Conservation (phyloP, 2,888 invertebrate genomes). For the Anorthoa munda region DNA sequence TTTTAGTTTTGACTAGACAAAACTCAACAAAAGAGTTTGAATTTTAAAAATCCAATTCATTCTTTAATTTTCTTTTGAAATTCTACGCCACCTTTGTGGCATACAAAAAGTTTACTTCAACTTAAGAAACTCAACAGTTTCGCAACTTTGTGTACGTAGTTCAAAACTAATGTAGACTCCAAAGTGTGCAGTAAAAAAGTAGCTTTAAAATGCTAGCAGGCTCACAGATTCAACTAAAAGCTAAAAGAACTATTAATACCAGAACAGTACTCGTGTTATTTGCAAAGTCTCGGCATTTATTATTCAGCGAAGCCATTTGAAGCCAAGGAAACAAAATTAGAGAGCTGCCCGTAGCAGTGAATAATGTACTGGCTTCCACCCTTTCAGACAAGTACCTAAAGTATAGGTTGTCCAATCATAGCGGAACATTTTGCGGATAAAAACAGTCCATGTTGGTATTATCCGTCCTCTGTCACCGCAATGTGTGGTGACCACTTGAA, state of each 20-base stretch:
- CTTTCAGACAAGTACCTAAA: constrained; percentile 17
- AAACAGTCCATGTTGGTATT: constrained; percentile 43
- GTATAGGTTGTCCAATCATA: constrained; percentile 45
- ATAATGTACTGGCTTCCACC: constrained; percentile 61
- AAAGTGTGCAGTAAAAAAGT: constrained; percentile 12
- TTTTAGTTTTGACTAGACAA: neutral
- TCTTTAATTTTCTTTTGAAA: constrained; percentile 29
- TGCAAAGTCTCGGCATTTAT: constrained; percentile 57
- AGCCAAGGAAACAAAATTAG: constrained; percentile 61
- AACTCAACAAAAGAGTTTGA: constrained; percentile 18
- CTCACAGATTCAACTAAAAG: constrained; percentile 14
- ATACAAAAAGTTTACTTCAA: constrained; percentile 41
- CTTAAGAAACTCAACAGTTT: constrained; percentile 33
- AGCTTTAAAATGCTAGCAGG: constrained; percentile 1
- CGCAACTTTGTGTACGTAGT: constrained; percentile 22
- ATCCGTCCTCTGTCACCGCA: constrained; percentile 56
- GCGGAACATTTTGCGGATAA: constrained; percentile 45
- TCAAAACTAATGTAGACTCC: constrained; percentile 17
- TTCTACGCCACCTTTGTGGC: constrained; percentile 37
- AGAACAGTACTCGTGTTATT: constrained; percentile 48
- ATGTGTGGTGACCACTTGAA: constrained; percentile 58
- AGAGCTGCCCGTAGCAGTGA: constrained; percentile 63
- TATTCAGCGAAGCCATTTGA: constrained; percentile 59
- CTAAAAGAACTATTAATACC: constrained; percentile 48
- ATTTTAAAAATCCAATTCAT: constrained; percentile 36